Conservation (phyloP, 2,113 vertebrate genomes). For the Sminthopsis crassicaudata region DNA sequence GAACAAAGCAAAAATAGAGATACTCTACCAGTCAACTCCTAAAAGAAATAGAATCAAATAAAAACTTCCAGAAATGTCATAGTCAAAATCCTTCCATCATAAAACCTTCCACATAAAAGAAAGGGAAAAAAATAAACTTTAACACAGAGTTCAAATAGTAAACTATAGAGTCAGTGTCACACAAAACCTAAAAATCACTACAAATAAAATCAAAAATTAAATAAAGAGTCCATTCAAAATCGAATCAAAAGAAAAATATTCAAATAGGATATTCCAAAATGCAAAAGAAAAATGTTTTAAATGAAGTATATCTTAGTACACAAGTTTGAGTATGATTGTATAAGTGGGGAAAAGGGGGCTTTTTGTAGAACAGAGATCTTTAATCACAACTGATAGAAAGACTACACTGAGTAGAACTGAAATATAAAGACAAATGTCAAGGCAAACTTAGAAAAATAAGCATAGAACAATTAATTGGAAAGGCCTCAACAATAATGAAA, state of each 20-base stretch:
- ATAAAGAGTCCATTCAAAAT: too few species aligned
- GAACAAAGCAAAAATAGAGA: not conserved
- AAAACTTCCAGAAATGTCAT: not conserved
- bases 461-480: not conserved
- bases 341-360: not conserved
- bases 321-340: not conserved
- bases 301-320: not conserved
- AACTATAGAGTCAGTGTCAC: not conserved
- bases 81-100: not conserved
- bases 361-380: not conserved
- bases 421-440: not conserved
- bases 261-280: not conserved
- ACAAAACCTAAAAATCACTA: not conserved
- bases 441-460: not conserved
- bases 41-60: not conserved
- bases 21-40: not conserved
- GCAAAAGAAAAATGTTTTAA: not conserved
- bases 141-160: not conserved
- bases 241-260: not conserved
- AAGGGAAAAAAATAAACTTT: not conserved
- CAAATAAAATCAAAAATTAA: not conserved
- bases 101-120: not conserved
- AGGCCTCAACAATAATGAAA: not conserved
- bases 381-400: not conserved
- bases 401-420: not conserved